Evolutionary conservation across 2,797 vertebrate genomes (phyloP).

Genomic region (Typhlichthys eigenmanni): DNA sequence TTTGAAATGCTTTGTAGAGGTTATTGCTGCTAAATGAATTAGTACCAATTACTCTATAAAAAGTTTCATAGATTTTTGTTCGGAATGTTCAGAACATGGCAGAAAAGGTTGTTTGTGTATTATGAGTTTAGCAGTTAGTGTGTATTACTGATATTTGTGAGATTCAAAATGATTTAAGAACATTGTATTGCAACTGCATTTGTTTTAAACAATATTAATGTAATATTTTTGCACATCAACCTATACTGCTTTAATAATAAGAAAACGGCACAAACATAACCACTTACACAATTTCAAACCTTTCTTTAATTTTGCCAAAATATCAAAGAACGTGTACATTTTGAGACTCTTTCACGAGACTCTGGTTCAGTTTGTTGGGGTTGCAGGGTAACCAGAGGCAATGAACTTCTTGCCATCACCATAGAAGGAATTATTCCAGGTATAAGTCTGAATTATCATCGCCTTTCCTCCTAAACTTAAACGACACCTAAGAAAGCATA

Average conservation of each 20-base stretch:
- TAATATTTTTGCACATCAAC: not conserved
- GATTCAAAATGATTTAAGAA: too few species aligned
- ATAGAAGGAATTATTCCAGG: slow-evolving; percentile 86
- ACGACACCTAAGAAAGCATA: slow-evolving; percentile 77
- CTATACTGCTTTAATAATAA: slow-evolving; percentile 17
- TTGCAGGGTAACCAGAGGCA: slow-evolving; percentile 83
- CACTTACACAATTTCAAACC: not conserved
- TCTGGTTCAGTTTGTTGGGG: slow-evolving; percentile 45
- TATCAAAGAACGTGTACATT: not conserved
- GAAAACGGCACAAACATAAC: not conserved
- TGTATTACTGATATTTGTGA: too few species aligned
- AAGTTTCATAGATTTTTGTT: too few species aligned
- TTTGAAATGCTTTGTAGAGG: too few species aligned
- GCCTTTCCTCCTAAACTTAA: slow-evolving; percentile 84
- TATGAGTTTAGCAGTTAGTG: too few species aligned
- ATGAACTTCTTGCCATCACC: slow-evolving; percentile 85
- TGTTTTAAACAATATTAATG: too few species aligned
- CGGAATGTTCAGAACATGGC: too few species aligned
- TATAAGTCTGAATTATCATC: slow-evolving; percentile 86
- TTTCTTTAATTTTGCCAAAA: not conserved
- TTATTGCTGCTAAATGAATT: too few species aligned
- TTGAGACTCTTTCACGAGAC: too few species aligned
- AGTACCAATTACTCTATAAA: too few species aligned
- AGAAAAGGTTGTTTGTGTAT: too few species aligned
- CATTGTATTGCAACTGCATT: too few species aligned